These are phyloP conservation scores for Ornithoptera alexandrae DNA, from an alignment of 2,888 invertebrate species.

Conservation along the genomic window DNA sequence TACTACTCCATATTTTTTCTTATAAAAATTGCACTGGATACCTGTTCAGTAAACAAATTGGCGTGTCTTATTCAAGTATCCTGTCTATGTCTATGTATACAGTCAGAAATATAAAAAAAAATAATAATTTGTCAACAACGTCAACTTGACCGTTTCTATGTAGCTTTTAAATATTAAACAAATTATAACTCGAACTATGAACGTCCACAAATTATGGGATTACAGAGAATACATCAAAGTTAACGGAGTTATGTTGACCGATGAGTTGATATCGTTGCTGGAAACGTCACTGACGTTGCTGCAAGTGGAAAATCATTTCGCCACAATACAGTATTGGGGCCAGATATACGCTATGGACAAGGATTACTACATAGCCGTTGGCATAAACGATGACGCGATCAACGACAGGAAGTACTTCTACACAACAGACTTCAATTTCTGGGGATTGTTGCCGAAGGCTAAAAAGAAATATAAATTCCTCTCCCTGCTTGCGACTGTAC, in stretches of 20 bases:
- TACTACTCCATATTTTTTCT: too few relatives aligned
- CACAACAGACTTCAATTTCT: slow-evolving; percentile 85
- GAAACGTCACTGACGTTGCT: slow-evolving; percentile 88
- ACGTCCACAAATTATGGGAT: slow-evolving; percentile 72
- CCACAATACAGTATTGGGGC: slow-evolving; percentile 92
- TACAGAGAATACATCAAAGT: slow-evolving; percentile 69
- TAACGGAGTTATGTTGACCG: slow-evolving; percentile 85
- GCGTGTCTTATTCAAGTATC: too few relatives aligned
- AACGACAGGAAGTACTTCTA: slow-evolving; percentile 88
- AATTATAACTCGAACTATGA: slow-evolving; percentile 44
- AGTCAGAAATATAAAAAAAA: too few relatives aligned
- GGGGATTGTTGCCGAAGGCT: slow-evolving; percentile 77
- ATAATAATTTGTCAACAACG: slow-evolving; percentile 7
- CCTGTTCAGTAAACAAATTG: too few relatives aligned
- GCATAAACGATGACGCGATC: slow-evolving; percentile 87
- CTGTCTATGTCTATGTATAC: too few relatives aligned
- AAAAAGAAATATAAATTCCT: slow-evolving; percentile 68
- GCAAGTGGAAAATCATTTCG: slow-evolving; percentile 92
- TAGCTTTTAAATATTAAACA: slow-evolving; percentile 11
- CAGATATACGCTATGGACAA: slow-evolving; percentile 86
- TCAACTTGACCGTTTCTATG: neutral
- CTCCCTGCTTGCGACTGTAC: slow-evolving; percentile 64
- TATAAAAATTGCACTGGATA: too few relatives aligned
- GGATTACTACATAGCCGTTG: slow-evolving; percentile 92
- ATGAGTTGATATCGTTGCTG: slow-evolving; percentile 85